Evolutionary conservation across 2,888 invertebrate species (phyloP), one percentile per base, ranked within the genome.

Genomic region (Agonopterix alstromeriana): DNA sequence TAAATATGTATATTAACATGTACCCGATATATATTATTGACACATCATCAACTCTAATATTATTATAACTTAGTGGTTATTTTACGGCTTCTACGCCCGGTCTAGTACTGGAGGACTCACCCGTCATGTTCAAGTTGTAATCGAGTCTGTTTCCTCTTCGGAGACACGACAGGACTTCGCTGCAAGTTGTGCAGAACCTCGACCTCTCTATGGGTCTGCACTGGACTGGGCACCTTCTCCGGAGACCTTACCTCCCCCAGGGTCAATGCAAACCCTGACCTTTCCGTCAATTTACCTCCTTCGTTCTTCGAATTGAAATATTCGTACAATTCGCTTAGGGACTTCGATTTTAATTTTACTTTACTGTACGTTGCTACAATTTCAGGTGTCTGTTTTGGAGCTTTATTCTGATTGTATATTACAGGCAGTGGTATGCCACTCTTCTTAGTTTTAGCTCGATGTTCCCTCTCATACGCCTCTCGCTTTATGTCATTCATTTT

Each of bases 161-260:
- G 91, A 1, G 91, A 91, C 4, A 82, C 70, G 0, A 67, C 77
- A 0, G 93, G 93, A 73, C 93, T 93, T 47, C 93, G 77, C 54
- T 93, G 92, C 45, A 93, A 74, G 63, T 93, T 93, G 61, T 93
- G 93, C 36, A 93, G 75, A 8, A 93, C 91, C 67, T 93, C 93
- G 35, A 93, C 91, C 70, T 92, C 90, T 55, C 91, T 91, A 57
- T 93, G 93, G 11, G 76, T 73, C 45, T 90, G 90, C 11, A 88
- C 88, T 3, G 91, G 90, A 66, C 91, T 86, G 0, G 80, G 78
- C 2, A 79, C 67, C 53, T 79, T 85, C 47, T 87, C 83, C 3
- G 86, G 80, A 44, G 82, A 77, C 7, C 70, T 67, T 36, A 75
- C 76, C 52, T 86, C 85, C 0, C 76, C 56, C 53, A 88, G 54